Evolutionary conservation across 92 coral and sea anemone genomes (phyloP).

Genomic region (Metridium senile): DNA sequence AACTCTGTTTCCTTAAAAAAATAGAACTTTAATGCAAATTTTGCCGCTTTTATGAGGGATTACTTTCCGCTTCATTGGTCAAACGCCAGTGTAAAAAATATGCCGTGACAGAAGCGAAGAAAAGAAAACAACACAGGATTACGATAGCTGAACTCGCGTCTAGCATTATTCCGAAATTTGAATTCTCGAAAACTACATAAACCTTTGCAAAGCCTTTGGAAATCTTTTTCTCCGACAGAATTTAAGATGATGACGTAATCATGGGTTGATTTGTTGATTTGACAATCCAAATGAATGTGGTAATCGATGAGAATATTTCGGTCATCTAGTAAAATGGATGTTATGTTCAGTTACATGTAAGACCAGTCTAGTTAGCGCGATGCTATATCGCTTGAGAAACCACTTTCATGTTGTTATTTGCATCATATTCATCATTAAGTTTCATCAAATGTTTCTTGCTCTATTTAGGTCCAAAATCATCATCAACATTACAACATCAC

Average conservation of each 20-base stretch:
- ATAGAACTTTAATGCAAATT: background rate
- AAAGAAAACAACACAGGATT: background rate
- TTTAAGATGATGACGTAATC: background rate
- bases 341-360: too few species aligned
- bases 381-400: too few species aligned
- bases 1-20: background rate
- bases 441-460: too few species aligned
- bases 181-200: background rate
- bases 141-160: background rate
- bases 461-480: too few species aligned
- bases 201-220: background rate
- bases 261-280: background rate
- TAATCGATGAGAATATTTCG: too few species aligned
- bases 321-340: too few species aligned
- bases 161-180: constrained; percentile 1
- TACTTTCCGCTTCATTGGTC: background rate
- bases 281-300: background rate
- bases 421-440: too few species aligned
- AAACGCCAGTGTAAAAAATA: background rate
- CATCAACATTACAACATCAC: background rate
- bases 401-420: too few species aligned
- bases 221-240: background rate
- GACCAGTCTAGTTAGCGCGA: too few species aligned
- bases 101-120: background rate
- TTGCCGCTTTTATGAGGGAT: background rate